Evolutionary conservation across 1,140 invertebrate species (phyloP).

Genomic region (silkworm (Bombyx mori)): ASM3026992v2 NC_085117.1:16969501-16970000

Average conservation of each 20-base stretch:
- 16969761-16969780: conserved; percentile 32
- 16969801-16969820: conserved; percentile 19
- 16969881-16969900: conserved; percentile 14
- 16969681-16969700: conserved; percentile 15
- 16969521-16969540: conserved; percentile 8
- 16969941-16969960: conserved; percentile 20
- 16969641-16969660: background rate
- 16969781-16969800: conserved; percentile 10
- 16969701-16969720: conserved; percentile 15
- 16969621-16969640: conserved; percentile 5
- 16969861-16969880: conserved; percentile 2
- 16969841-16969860: conserved; percentile 8
- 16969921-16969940: conserved; percentile 16
- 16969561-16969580: conserved; percentile 5
- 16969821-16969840: conserved; percentile 7
- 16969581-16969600: conserved; percentile 1
- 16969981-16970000: conserved; percentile 13
- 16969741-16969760: conserved; percentile 33
- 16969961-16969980: conserved; percentile 19
- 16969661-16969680: conserved; percentile 4
- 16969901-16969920: conserved; percentile 16
- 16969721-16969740: conserved; percentile 26
- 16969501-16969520: conserved; percentile 7
- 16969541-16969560: conserved; percentile 9
- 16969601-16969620: background rate